Percentiles rank a stretch among this genome's conserved stretches.
These are phyloP conservation scores for Gavialis gangeticus DNA, from an alignment of 2,113 vertebrate species.

Conservation along the genomic window DNA sequence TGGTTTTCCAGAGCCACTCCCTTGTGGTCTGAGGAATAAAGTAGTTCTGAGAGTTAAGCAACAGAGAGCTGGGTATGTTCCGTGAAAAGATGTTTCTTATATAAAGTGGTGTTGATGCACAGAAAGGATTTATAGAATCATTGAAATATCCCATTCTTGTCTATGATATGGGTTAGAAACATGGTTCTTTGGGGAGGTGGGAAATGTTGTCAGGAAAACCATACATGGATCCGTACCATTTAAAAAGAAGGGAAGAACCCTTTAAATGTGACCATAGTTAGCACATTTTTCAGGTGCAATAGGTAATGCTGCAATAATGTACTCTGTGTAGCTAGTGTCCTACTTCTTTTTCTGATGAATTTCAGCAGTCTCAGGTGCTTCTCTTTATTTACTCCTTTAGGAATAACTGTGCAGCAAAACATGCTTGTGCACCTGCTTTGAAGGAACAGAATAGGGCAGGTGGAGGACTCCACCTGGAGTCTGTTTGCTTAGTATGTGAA, in stretches of 20 bases:
- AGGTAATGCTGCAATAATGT: rapidly evolving
- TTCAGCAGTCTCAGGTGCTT: neutral
- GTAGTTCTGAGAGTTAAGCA: neutral
- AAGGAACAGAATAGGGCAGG: neutral
- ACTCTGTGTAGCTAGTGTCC: rapidly evolving
- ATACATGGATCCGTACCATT: neutral
- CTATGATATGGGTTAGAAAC: too few relatives aligned
- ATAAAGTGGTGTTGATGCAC: too few relatives aligned
- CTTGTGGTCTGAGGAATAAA: neutral
- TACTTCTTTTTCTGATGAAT: neutral
- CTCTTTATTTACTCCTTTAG: neutral
- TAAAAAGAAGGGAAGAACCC: neutral
- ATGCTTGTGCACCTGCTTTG: neutral
- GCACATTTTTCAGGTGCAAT: neutral
- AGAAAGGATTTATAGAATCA: too few relatives aligned
- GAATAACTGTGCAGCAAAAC: neutral
- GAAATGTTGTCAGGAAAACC: neutral
- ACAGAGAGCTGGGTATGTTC: neutral
- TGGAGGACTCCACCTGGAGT: rapidly evolving
- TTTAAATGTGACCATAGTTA: neutral
- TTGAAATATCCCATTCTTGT: too few relatives aligned
- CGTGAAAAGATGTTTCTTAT: too few relatives aligned
- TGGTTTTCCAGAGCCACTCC: rapidly evolving
- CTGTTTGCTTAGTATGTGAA: neutral
- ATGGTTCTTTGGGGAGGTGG: too few relatives aligned